Conservation (phyloP, 1,140 invertebrate species). For the Manduca sexta region DNA sequence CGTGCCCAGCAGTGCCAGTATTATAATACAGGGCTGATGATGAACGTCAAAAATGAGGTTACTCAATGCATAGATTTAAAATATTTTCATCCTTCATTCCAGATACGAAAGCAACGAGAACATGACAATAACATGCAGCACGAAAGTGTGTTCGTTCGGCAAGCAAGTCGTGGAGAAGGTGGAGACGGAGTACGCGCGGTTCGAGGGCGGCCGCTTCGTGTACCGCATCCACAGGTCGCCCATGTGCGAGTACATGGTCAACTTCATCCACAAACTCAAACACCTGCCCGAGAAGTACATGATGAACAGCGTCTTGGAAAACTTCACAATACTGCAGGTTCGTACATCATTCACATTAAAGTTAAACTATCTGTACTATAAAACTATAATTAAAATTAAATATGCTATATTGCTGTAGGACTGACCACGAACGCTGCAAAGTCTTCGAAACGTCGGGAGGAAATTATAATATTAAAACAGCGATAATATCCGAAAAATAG, state of each 20-base stretch:
- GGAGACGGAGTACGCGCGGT: conserved; percentile 96
- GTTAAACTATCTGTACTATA: no score
- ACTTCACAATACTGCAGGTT: conserved; percentile 99
- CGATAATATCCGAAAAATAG: no score
- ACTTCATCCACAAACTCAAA: conserved; percentile 99
- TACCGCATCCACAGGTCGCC: conserved; percentile 97
- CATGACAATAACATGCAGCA: conserved; percentile 99
- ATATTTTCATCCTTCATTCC: conserved; percentile 28
- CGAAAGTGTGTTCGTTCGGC: conserved; percentile 99
- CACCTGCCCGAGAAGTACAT: conserved; percentile 99
- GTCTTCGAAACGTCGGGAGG: no score
- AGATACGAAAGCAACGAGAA: conserved; percentile 99
- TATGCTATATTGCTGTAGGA: no score
- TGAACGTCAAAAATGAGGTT: no score
- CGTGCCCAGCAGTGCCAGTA: no score
- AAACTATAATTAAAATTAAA: no score
- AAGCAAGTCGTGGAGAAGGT: conserved; percentile 99
- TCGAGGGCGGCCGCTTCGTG: conserved; percentile 96
- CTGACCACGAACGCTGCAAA: no score
- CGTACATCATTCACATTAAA: no score
- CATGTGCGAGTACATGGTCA: conserved; percentile 99
- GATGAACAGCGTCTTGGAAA: conserved; percentile 99
- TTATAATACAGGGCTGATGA: no score
- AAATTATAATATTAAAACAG: no score
- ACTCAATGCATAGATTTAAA: no score